Conservation (phyloP, 2,888 invertebrate genomes). For the Protodeltote pygarga region DNA sequence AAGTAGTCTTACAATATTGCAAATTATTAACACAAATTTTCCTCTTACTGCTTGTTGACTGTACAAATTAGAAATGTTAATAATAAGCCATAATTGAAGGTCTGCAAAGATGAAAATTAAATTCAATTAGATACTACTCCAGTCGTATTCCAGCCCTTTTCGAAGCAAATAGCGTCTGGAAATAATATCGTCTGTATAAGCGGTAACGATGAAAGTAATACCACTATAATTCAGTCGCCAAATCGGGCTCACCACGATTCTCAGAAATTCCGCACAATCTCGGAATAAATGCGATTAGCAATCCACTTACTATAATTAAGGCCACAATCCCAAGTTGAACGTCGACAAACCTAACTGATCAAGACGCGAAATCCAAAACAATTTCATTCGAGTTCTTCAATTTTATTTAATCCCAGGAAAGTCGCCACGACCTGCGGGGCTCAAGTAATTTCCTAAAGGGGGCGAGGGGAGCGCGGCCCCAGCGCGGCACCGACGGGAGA, state of each 20-base stretch:
- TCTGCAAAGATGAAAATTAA: conserved; percentile 1
- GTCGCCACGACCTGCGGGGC: conserved; percentile 77
- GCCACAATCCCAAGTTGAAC: conserved; percentile 65
- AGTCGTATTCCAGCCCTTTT: conserved; percentile 17
- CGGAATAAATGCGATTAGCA: conserved; percentile 71
- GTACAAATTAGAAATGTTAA: background rate
- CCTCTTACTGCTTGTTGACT: background rate
- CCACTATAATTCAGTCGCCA: conserved; percentile 44
- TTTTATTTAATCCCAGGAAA: conserved; percentile 81
- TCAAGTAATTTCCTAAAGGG: conserved; percentile 81
- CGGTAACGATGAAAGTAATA: conserved; percentile 43
- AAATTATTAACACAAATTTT: background rate
- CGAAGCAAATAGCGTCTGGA: conserved; percentile 24
- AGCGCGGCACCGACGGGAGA: conserved; percentile 56
- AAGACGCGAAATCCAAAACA: conserved; percentile 77
- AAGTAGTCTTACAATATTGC: background rate
- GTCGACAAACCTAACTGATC: conserved; percentile 71
- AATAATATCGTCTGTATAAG: conserved; percentile 33
- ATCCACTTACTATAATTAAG: conserved; percentile 78
- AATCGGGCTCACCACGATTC: conserved; percentile 47
- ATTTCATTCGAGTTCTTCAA: conserved; percentile 80
- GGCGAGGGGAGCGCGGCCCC: conserved; percentile 49
- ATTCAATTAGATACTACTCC: conserved; percentile 8
- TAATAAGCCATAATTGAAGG: background rate
- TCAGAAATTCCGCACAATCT: conserved; percentile 47